phyloP scores from a whole-genome alignment of 2,888 invertebrate species.

The Drosophila heteroneura region DNA sequence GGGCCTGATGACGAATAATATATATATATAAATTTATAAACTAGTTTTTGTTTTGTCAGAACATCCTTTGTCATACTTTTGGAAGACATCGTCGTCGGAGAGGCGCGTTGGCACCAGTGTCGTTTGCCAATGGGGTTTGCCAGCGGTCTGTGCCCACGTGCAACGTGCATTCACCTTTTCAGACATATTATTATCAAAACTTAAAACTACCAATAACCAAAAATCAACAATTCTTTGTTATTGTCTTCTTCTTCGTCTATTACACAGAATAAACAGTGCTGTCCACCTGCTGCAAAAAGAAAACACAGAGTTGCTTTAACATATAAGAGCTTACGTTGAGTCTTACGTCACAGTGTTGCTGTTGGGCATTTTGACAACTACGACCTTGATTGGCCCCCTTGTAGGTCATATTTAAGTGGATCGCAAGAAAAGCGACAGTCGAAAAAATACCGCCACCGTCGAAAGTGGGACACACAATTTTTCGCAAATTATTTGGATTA shows the following conservation, averaged over 20 bases:
- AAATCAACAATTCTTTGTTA: constrained; percentile 44
- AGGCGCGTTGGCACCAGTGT: constrained; percentile 64
- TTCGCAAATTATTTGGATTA: constrained; percentile 57
- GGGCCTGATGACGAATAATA: constrained; percentile 62
- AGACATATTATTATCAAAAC: constrained; percentile 33
- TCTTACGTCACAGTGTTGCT: constrained; percentile 37
- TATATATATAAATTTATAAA: constrained; percentile 30
- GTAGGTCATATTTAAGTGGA: constrained; percentile 70
- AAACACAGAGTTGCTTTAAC: constrained; percentile 30
- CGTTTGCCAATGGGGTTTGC: constrained; percentile 61
- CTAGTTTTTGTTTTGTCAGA: constrained; percentile 47
- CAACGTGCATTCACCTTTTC: constrained; percentile 57
- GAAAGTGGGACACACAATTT: constrained; percentile 57
- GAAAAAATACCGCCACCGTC: constrained; percentile 51
- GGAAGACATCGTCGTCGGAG: constrained; percentile 75
- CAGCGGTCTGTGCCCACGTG: constrained; percentile 78
- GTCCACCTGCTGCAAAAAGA: constrained; percentile 39
- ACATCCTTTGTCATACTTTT: constrained; percentile 78
- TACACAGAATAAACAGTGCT: not conserved
- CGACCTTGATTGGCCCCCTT: constrained; percentile 69
- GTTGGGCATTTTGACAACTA: constrained; percentile 53
- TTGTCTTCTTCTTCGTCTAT: constrained; percentile 43
- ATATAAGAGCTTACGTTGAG: constrained; percentile 15
- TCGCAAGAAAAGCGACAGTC: constrained; percentile 67
- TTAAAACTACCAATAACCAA: not conserved